Evolutionary conservation across 2,888 invertebrate species (phyloP), one percentile per base, ranked within the genome.

Genomic region (Leptodirus hochenwartii): DNA sequence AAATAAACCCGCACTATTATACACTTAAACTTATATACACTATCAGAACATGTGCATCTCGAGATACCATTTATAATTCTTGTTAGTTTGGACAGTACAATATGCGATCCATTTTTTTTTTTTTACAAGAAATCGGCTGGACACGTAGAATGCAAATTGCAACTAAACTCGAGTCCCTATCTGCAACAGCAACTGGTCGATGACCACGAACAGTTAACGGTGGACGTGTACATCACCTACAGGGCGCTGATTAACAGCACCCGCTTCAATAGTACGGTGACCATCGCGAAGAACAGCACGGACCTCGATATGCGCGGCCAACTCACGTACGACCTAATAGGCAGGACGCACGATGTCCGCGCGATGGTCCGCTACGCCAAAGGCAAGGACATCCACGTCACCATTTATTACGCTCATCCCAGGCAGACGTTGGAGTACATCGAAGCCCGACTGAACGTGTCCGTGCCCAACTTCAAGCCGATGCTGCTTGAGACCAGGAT

Each of bases 401-500:
- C 60, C 1, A 52, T 69, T 27, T 66, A 61, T 47, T 50, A 76
- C 47, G 16, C 36, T 12, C 62, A 69, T 40, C 81, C 82, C 0
- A 63, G 71, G 1, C 69, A 73, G 1, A 62, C 64, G 1, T 59
- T 75, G 25, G 61, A 78, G 39, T 67, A 66, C 12, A 50, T 79
- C 25, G 78, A 81, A 47, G 68, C 69, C 0, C 69, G 70, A 36
- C 54, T 77, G 9, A 81, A 80, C 47, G 56, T 81, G 29, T 76
- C 78, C 0, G 59, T 82, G 25, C 81, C 82, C 0, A 69, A 72
- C 1, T 64, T 78, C 37, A 69, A 70, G 31, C 77, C 82, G 0
- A 70, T 79, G 56, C 56, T 68, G 1, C 51, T 74, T 2, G 62
- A 66, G 28, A 55, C 69, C 0, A 70, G 70, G 39, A 55, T 82